Base-by-base conservation (phyloP, 2,888 invertebrate species). In the Lasioglossum zephyrum region DNA sequence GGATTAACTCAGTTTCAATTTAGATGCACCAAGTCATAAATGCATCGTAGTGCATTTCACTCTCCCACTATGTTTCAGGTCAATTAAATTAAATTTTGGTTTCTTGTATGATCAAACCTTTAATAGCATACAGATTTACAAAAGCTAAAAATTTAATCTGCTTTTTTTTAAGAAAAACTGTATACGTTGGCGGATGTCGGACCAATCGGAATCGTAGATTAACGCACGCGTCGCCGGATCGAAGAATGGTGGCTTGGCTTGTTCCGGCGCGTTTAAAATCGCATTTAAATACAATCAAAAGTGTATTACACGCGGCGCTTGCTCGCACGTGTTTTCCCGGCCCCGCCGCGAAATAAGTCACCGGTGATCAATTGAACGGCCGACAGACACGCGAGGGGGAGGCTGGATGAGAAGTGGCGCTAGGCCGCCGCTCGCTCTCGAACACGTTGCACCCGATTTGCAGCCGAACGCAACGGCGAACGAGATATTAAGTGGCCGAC, bases 401-500 rank as follows among this genome's bases (percentile, higher is more conserved):
- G 77, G 57, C 31, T 47, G 57, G 22, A 57, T 36, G 66, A 47
- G 49, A 63, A 49, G 70, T 16, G 44, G 69, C 41, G 60, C 77
- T 77, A 74, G 80, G 70, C 63, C 73, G 49, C 47, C 60, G 66
- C 69, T 57, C 53, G 60, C 13, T 44, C 53, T 26, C 77, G 75
- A 75, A 82, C 70, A 79, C 70, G 39, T 53, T 44, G 75, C 77
- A 72, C 74, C 74, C 49, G 73, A 81, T 78, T 75, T 76, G 66
- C 36, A 57, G 41, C 8, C 53, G 73, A 63, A 49, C 60, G 60
- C 60, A 63, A 13, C 49, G 75, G 87, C 87, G 85, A 90, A 89
- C 89, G 90, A 92, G 90, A 91, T 92, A 91, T 91, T 90, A 91
- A 91, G 87, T 91, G 87, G 82, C 81, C 79, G 82, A 87, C 89